Percentiles rank a stretch among this genome's conserved stretches.
Conservation (phyloP, 2,888 invertebrate species). For the Acleris holmiana region DNA sequence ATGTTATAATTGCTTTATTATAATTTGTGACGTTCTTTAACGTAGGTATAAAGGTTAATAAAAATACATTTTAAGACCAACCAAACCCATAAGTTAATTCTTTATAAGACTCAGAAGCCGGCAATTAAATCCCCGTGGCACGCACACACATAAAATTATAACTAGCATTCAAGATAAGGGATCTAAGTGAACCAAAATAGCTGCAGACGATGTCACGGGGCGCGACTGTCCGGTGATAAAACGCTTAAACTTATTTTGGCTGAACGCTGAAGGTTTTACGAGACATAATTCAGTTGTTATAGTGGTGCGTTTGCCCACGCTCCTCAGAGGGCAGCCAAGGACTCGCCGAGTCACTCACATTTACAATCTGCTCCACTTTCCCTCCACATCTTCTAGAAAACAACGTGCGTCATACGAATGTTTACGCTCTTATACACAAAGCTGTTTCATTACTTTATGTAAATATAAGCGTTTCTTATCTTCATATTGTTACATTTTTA, state of each 20-base stretch:
- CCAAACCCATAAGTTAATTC: background rate
- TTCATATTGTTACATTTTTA: conserved; percentile 10
- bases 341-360: conserved; percentile 47
- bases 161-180: conserved; percentile 16
- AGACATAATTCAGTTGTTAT: conserved; percentile 56
- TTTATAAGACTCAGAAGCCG: background rate
- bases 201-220: conserved; percentile 9
- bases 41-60: too few relatives aligned
- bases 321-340: conserved; percentile 62
- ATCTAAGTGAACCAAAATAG: conserved; percentile 17
- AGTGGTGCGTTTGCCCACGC: conserved; percentile 60
- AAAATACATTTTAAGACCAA: too few relatives aligned
- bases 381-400: conserved; percentile 34
- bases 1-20: too few relatives aligned
- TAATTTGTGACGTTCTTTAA: too few relatives aligned
- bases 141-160: conserved; percentile 16
- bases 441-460: conserved; percentile 17
- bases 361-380: conserved; percentile 43
- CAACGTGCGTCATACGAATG: conserved; percentile 25
- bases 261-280: conserved; percentile 52
- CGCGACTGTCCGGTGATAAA: conserved; percentile 14
- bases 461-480: conserved; percentile 12
- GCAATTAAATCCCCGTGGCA: background rate
- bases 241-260: conserved; percentile 38
- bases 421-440: conserved; percentile 16